phyloP scores from a whole-genome alignment of 2,113 vertebrate genomes.

The Macquaria ambigua region DNA sequence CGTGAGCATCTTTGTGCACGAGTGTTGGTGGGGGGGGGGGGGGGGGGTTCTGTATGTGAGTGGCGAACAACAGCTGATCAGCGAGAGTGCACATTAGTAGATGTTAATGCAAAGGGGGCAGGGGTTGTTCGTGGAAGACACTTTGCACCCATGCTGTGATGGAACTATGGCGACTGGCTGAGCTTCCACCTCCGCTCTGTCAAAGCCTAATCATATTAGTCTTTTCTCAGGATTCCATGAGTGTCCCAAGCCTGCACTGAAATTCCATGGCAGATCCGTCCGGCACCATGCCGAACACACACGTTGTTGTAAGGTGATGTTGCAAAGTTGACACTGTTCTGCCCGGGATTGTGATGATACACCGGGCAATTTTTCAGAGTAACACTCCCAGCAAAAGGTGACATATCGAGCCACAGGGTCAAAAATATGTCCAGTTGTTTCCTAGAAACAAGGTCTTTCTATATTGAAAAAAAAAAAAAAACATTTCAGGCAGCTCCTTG shows the following conservation, averaged over 20 bases:
- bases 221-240: constrained; percentile 53
- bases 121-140: constrained; percentile 20
- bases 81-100: constrained; percentile 42
- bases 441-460: constrained; percentile 56
- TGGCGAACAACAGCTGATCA: constrained; percentile 65
- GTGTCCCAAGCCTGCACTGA: constrained; percentile 17
- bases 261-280: constrained; percentile 37
- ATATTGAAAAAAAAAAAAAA: neutral
- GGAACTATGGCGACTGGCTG: constrained; percentile 54
- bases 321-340: constrained; percentile 24
- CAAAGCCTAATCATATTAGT: constrained; percentile 61
- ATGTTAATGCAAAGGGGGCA: constrained; percentile 13
- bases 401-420: constrained; percentile 28
- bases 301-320: neutral
- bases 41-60: constrained; percentile 7
- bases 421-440: constrained; percentile 38
- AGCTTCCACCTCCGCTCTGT: constrained; percentile 54
- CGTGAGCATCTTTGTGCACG: constrained; percentile 16
- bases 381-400: constrained; percentile 35
- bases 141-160: constrained; percentile 47
- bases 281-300: constrained; percentile 7
- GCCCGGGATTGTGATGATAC: constrained; percentile 7
- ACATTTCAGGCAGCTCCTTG: constrained; percentile 14
- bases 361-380: constrained; percentile 4
- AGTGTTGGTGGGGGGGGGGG: neutral